Evolutionary conservation across 2,888 invertebrate genomes (phyloP).

Genomic region (Sphaeridia pumilis): DNA sequence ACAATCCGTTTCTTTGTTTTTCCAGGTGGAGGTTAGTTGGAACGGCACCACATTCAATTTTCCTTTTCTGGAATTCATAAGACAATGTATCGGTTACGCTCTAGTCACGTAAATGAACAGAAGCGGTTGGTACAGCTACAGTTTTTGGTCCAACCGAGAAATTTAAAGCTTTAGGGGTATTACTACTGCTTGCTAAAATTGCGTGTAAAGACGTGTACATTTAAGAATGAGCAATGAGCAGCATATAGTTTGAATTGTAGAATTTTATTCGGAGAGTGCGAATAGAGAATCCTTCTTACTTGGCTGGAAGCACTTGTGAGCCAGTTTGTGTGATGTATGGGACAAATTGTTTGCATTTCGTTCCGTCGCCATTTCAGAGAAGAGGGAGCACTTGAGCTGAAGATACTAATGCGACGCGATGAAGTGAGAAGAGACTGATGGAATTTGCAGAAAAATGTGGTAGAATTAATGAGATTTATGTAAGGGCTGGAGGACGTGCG

Average conservation of each 20-base stretch:
- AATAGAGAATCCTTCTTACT: neutral
- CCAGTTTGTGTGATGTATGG: neutral
- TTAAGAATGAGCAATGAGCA: neutral
- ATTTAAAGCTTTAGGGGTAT: no score
- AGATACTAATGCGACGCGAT: neutral
- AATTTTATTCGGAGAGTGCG: neutral
- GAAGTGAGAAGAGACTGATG: neutral
- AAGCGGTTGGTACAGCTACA: no score
- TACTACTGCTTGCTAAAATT: no score
- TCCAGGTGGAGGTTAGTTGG: no score
- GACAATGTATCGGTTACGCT: no score
- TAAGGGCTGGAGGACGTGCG: neutral
- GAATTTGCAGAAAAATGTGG: neutral
- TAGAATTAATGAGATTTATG: neutral
- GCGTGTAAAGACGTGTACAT: constrained; percentile 1
- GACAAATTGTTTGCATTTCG: neutral
- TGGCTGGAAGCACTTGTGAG: neutral
- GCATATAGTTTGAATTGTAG: neutral
- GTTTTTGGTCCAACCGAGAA: no score
- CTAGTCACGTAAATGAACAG: no score
- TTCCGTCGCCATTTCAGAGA: neutral
- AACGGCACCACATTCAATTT: no score
- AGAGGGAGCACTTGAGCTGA: neutral
- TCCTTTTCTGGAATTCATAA: no score
- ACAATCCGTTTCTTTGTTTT: no score